These are phyloP conservation scores for Pipistrellus nathusii DNA, from an alignment of 2,797 vertebrate species.

Conservation along the genomic window DNA sequence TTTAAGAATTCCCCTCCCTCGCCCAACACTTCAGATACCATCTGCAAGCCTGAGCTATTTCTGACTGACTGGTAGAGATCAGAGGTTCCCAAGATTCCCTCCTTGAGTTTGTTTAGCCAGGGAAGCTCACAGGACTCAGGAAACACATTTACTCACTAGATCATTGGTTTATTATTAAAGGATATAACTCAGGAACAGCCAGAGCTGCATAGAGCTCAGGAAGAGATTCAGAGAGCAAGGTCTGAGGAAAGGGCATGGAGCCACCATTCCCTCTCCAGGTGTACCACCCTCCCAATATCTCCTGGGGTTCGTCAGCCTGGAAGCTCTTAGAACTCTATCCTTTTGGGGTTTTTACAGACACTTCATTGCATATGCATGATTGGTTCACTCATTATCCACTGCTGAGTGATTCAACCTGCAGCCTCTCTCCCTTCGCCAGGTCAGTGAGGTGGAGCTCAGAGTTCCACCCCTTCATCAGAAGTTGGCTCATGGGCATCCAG, in stretches of 20 bases:
- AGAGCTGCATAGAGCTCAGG: background rate
- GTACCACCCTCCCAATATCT: background rate
- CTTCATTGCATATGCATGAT: background rate
- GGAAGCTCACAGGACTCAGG: background rate
- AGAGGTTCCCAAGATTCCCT: background rate
- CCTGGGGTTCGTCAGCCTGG: fast-evolving
- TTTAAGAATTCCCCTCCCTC: background rate
- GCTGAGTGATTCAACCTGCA: background rate
- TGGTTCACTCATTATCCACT: background rate
- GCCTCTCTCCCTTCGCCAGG: background rate
- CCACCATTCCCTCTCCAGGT: background rate
- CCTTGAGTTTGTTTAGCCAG: background rate
- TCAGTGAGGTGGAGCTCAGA: background rate
- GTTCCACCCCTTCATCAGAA: background rate
- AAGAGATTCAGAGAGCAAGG: background rate
- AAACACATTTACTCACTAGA: background rate
- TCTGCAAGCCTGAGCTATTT: background rate
- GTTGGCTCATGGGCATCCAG: background rate
- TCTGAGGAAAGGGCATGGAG: background rate
- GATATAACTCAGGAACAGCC: background rate
- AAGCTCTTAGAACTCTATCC: background rate
- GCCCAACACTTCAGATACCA: background rate
- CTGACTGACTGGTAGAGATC: no score
- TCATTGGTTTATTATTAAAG: background rate
- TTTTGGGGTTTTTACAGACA: background rate